Base-by-base conservation (phyloP, 2,888 invertebrate species). In the Dastarcus helophoroides region DNA sequence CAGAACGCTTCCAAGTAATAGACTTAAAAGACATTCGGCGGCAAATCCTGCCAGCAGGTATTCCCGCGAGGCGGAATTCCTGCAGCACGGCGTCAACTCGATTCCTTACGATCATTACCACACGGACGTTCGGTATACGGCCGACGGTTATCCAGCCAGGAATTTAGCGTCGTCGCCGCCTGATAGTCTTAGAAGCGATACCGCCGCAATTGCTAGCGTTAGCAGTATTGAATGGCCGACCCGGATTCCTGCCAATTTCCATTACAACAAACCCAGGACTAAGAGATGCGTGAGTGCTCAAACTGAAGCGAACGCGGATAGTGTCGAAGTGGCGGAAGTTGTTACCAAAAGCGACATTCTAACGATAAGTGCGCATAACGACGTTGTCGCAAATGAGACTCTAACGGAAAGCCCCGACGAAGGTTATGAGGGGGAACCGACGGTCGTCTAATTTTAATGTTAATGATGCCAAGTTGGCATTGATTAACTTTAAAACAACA, bases 1-100 rank as follows among this genome's bases (percentile, higher is more conserved):
- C 53, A 73, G 82, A 47, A 84, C 83, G 2, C 58, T 84, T 42
- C 84, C 84, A 3, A 76, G 79, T 50, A 79, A 79, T 48, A 64
- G 79, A 33, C 62, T 73, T 26, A 62, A 62, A 30, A 68, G 73
- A 37, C 52, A 64, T 39, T 55, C 65, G 27, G 65, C 68, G n/a
- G 65, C 64, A 3, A 69, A 68, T 39, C 67, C 71, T 1, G 62
- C 65, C 10, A 62, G 46, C 30, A 64, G 74, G 26, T 74, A 69
- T 44, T 71, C 74, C 12, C 62, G 75, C 21, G 76, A 76, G 46
- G 75, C 76, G 3, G 76, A 76, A 51, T 74, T 73, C 48, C 62
- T 73, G 19, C 68, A 72, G 29, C 64, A 69, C 31, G 50, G 48
- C 31, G 60, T 67, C 13, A 58, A 60, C 27, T 58, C 62, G 2